Evolutionary conservation across 2,113 vertebrate genomes (phyloP).

Genomic region (Oreochromis spilurus): DNA sequence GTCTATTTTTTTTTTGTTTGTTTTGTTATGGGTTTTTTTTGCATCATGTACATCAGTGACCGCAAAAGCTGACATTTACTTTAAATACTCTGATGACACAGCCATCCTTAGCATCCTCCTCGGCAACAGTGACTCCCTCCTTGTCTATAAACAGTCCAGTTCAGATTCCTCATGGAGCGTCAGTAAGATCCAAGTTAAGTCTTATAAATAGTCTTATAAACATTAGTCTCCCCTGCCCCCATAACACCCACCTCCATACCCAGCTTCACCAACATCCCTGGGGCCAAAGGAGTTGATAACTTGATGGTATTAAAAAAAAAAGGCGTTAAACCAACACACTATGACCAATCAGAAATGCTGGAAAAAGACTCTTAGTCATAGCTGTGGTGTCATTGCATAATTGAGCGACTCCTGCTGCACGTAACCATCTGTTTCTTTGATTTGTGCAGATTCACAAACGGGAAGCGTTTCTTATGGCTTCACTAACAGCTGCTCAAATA

Average conservation of each 20-base stretch:
- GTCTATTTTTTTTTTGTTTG: neutral
- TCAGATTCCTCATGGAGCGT: neutral
- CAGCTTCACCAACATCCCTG: neutral
- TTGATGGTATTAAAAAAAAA: neutral
- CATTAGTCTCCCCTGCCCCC: neutral
- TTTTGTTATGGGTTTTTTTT: neutral
- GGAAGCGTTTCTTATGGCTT: neutral
- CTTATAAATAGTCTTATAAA: neutral
- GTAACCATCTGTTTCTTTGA: conserved; percentile 27
- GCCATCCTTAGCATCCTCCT: neutral
- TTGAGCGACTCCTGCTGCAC: neutral
- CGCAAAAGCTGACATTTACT: neutral
- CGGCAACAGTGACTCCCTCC: neutral
- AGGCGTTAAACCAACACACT: neutral
- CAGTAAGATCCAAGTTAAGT: neutral
- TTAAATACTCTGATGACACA: neutral
- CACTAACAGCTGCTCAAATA: conserved; percentile 5
- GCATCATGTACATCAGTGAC: neutral
- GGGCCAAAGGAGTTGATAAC: neutral
- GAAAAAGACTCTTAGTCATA: conserved; percentile 7
- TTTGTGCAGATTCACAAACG: neutral
- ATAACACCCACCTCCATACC: neutral
- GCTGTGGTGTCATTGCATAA: neutral
- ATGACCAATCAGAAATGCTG: neutral
- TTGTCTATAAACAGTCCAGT: neutral